Base-by-base conservation (phyloP, 2,113 vertebrate species). In the Tor tambroides region DNA sequence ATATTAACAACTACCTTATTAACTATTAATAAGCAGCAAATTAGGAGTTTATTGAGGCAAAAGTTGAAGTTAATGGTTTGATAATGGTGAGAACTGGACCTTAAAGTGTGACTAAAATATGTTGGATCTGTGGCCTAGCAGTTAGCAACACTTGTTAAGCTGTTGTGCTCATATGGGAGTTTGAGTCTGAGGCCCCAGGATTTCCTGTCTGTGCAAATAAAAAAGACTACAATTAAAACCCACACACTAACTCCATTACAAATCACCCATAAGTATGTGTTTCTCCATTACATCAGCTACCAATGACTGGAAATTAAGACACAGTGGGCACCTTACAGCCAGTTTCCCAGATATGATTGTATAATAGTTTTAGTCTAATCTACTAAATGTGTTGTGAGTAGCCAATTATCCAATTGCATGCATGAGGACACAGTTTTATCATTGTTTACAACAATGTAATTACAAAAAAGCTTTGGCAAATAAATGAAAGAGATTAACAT, bases 401-500 rank as follows among this genome's bases (percentile, higher is more conserved):
- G 85, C 71, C 87, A 88, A 87, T 90, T 88, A 90, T 85, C 89
- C 87, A 82, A 83, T 46, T 83, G 65, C 87, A 88, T 67, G 87
- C 85, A 86, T 82, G 85, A 88, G 83, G 84, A 63, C 85, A 77
- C 83, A 85, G 82, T 86, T 86, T 88, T 88, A 90, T 87, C 87
- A 90, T 90, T 85, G 87, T 85, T 90, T 90, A 90, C 85, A 88
- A 87, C 69, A 90, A 90, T 88, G 82, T 83, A 86, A 90, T 90
- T 87, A 88, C 89, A 87, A 85, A 89, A 79, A 89, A 89, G 83
- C 83, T n/a, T 82, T 82, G 32, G 28, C 78, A 87, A 87, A 89
- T 85, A 85, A 85, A 89, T 89, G 35, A 76, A 74, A 82, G 77
- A 75, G 86, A 71, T 75, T 87, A 87, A 83, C 61, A 61, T 85